Base-by-base conservation (phyloP, 1,140 invertebrate species). In the Ceratina japonica region DNA sequence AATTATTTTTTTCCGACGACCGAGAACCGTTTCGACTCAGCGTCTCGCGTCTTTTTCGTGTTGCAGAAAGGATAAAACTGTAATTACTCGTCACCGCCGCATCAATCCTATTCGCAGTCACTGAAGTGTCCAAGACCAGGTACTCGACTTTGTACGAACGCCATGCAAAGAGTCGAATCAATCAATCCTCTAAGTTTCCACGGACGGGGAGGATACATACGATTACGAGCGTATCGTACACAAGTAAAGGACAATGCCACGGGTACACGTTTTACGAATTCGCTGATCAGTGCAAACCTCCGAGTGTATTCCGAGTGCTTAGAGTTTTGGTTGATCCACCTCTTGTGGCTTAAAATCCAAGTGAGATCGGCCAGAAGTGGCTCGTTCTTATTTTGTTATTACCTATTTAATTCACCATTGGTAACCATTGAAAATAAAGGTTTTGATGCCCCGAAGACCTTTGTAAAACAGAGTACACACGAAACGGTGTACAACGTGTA, bases 51-150 rank as follows among this genome's bases (percentile, higher is more conserved):
- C 0, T 44, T 7, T 37, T 7, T 37, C 7, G 37, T 92, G 88
- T 92, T 92, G 73, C 88, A 92, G 91, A 91, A 88, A 73, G 90
- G 90, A 89, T 92, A 92, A 92, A 89, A 87, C 82, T 81, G 85
- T 87, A 86, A 87, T 82, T 80, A 87, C 84, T 86, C 73, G 80
- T 89, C 87, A 87, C 90, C 89, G 83, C 90, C 89, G 83, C 89
- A 88, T 82, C 84, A 90, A 88, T 89, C 87, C 84, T 87, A 86
- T 89, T 87, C 75, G 87, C 87, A 83, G 89, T 87, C 83, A 86
- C 88, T 87, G 66, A 84, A 73, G 88, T 90, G 83, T 89, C 78
- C 82, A 73, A 79, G 76, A 83, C 82, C 87, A 87, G 82, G 79
- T 88, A 86, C 83, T 83, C 75, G 85, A 76, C 83, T 86, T 85